Base-by-base conservation (phyloP, 2,113 vertebrate species). In the Rhinogobius similis region DNA sequence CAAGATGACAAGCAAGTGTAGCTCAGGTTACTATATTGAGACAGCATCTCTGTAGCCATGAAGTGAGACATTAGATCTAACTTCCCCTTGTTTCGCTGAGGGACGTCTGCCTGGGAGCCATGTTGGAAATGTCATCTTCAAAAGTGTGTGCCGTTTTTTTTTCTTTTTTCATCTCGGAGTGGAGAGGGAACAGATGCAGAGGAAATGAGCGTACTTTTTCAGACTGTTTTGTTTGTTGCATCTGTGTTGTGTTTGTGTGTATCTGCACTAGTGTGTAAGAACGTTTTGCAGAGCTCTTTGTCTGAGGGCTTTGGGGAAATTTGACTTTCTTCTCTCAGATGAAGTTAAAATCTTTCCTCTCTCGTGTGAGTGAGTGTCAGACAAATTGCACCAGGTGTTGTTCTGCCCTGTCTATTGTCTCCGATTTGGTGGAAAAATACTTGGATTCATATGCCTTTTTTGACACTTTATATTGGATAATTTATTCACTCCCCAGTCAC, bases 161-260 rank as follows among this genome's bases (percentile, higher is more conserved):
- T 36, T 36, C 8, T 32, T 18, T 56, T 63, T 76, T 75, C 55
- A 66, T 77, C 67, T 78, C 48, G 56, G 66, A 70, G 44, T 71
- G 75, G 69, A 82, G 73, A 75, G 71, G 67, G 65, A 84, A 48
- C 71, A 83, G 76, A 83, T 83, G 73, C 75, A 68, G 26, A 38
- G 41, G 65, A 62, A 41, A 68, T 52, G 59, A 41, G 8, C 53
- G 18, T 61, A 1, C 59, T 12, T 27, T n/a, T 11, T 61, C 44
- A 76, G 23, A 18, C 24, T 61, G 65, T 72, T 75, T 46, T 62
- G 9, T 68, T 66, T 71, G 10, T 63, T 48, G 66, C 48, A 72
- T 74, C 52, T 77, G 56, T 58, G 50, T 53, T 50, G 23, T 63
- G 27, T 32, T 10, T 69, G 55, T 67, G 41, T 58, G 26, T 27